These are phyloP conservation scores for Autographa pulchrina DNA, from an alignment of 2,888 invertebrate genomes.

Conservation along the genomic window DNA sequence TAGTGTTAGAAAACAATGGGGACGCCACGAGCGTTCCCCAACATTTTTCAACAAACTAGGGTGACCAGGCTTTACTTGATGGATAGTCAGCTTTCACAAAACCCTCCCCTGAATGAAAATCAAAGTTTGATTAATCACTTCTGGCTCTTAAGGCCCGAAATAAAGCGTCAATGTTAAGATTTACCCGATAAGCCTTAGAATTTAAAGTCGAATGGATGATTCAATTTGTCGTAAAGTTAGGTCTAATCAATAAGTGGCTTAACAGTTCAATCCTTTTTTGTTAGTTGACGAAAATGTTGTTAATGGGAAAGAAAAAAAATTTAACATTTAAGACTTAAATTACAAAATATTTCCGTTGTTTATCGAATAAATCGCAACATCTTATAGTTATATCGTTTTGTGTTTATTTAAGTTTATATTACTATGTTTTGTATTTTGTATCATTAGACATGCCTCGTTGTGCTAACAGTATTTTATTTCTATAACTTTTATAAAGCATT, in stretches of 20 bases:
- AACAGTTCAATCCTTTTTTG: neutral
- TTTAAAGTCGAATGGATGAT: slow-evolving; percentile 14
- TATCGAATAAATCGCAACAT: no score
- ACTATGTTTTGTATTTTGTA: no score
- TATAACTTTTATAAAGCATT: no score
- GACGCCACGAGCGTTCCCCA: slow-evolving; percentile 54
- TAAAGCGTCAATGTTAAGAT: slow-evolving; percentile 10
- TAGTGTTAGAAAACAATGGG: slow-evolving; percentile 71
- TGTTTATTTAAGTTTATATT: no score
- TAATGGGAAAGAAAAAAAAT: neutral
- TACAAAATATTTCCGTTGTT: no score
- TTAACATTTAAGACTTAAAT: no score
- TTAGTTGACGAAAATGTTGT: neutral
- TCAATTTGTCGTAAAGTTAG: slow-evolving; percentile 16
- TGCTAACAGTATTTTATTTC: no score
- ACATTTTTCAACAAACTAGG: slow-evolving; percentile 66
- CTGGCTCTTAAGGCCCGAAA: slow-evolving; percentile 5
- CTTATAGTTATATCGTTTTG: no score
- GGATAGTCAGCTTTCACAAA: slow-evolving; percentile 27
- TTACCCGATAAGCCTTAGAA: slow-evolving; percentile 14
- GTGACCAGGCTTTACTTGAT: slow-evolving; percentile 52
- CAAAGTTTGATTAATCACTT: slow-evolving; percentile 20
- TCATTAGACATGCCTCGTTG: no score
- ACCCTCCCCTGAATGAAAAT: slow-evolving; percentile 24
- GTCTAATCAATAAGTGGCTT: neutral